These are phyloP conservation scores for Gadopsis bispinosus DNA, from an alignment of 2,797 vertebrate species.

Conservation along the genomic window DNA sequence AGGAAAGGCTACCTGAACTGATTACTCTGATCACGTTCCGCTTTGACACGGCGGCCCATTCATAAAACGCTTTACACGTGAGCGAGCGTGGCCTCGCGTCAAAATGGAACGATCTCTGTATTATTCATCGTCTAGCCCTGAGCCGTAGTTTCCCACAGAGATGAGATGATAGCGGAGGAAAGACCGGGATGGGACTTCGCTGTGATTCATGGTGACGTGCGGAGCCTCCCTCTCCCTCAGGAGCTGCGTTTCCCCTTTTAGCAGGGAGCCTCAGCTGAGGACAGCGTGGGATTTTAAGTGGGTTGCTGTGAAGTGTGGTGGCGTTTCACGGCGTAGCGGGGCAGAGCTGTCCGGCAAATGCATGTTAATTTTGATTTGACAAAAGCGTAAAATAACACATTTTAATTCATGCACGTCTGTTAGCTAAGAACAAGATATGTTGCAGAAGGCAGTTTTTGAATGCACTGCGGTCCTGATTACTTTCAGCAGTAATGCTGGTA, in stretches of 20 bases:
- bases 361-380: background rate
- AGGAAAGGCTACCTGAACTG: background rate
- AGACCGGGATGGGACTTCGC: slow-evolving; percentile 1
- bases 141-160: slow-evolving; percentile 43
- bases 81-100: background rate
- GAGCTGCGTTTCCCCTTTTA: background rate
- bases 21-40: background rate
- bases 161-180: slow-evolving; percentile 29
- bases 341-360: background rate
- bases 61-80: background rate
- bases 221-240: slow-evolving; percentile 17
- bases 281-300: slow-evolving; percentile 17
- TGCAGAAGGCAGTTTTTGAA: background rate
- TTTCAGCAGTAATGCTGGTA: background rate
- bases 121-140: slow-evolving; percentile 20
- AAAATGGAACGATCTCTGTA: slow-evolving; percentile 15
- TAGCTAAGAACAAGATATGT: background rate
- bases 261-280: background rate
- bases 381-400: slow-evolving; percentile 15
- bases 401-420: background rate
- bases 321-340: background rate
- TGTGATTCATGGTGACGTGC: slow-evolving; percentile 51
- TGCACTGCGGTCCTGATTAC: background rate
- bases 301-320: slow-evolving; percentile 19
- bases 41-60: background rate